A percentile compares a stretch with the other conserved stretches of the same genome.
Evolutionary conservation across 2,797 vertebrate genomes (phyloP).

Genomic region (Spondyliosoma cantharus): DNA sequence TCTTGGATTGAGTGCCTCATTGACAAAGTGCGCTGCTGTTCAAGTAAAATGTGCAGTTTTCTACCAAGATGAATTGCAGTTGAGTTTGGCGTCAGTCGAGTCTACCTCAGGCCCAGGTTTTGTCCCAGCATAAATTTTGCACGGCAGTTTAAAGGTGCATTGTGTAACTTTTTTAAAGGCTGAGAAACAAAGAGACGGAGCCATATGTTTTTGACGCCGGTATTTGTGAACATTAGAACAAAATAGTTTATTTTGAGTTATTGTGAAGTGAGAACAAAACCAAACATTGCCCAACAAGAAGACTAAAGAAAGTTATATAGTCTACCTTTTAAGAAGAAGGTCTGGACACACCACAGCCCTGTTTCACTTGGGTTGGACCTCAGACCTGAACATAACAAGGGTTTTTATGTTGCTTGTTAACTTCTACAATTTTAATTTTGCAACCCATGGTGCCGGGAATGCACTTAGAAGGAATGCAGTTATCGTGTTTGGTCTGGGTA

Average conservation of each 20-base stretch:
- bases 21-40: not conserved
- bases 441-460: slow-evolving; percentile 4
- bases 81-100: not conserved
- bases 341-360: not conserved
- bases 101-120: not conserved
- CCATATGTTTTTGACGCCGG: too few relatives aligned
- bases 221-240: too few relatives aligned
- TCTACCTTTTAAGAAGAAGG: not conserved
- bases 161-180: too few relatives aligned
- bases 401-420: slow-evolving; percentile 44
- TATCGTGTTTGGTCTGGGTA: slow-evolving; percentile 6
- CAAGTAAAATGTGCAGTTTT: slow-evolving; percentile 9
- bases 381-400: slow-evolving; percentile 23
- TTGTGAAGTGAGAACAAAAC: too few relatives aligned
- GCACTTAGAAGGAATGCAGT: slow-evolving; percentile 24
- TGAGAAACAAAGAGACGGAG: too few relatives aligned
- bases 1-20: not conserved
- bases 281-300: too few relatives aligned
- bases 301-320: too few relatives aligned
- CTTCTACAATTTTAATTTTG: slow-evolving; percentile 24
- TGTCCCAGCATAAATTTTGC: slow-evolving; percentile 6
- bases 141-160: not conserved
- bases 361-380: not conserved
- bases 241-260: too few relatives aligned
- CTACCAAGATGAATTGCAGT: not conserved